Evolutionary conservation across 2,113 vertebrate genomes (phyloP), one percentile per base, ranked within the genome.

Genomic region (Spea multiplicata): DNA sequence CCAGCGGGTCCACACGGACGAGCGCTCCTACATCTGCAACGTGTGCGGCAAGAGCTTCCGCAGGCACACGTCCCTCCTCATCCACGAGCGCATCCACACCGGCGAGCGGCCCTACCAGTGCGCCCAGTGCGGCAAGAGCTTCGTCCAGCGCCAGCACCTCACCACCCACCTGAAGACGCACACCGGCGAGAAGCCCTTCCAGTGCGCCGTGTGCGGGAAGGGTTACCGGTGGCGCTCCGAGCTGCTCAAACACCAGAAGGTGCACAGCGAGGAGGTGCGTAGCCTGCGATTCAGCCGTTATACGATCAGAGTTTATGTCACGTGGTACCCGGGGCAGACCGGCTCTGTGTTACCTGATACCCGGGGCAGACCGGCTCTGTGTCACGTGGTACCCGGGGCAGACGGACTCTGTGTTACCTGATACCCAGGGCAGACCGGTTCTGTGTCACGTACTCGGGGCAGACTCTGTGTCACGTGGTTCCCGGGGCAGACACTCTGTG

Each of bases 211-310:
- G 9, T 95, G 94, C 0, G 90, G 90, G 5, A 94, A 94, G 85
- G 88, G 90, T 66, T 94, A 93, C 78, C 92, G 93, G 82, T 87
- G 92, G 75, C 89, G 94, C 75, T 88, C 92, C 1, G 93, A 90
- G 83, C 90, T 94, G 84, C 89, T 88, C 12, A 92, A 92, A 2
- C 94, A 94, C 13, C 85, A 88, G 77, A 88, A 88, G 82, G 86
- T 86, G 81, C 91, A 86, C 75, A 80, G 78, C 0, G 80, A 81
- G 13, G 83, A 86, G 57, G 61, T 67, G 30, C 30, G 30, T 30
- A 46, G 73, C 30, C 30, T 66, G 46, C 52, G 70, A 45, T 17
- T 44, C 30, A 5, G n/a, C 3, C 70, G 6, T 52, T 44, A 5
- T 44, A 5, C 30, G 5, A 17, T 10, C 7, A 8, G 7, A 3